A percentile compares a stretch with the other conserved stretches of the same genome.
These are phyloP conservation scores for Bettongia penicillata DNA, from an alignment of 2,113 vertebrate species.

Conservation along the genomic window DNA sequence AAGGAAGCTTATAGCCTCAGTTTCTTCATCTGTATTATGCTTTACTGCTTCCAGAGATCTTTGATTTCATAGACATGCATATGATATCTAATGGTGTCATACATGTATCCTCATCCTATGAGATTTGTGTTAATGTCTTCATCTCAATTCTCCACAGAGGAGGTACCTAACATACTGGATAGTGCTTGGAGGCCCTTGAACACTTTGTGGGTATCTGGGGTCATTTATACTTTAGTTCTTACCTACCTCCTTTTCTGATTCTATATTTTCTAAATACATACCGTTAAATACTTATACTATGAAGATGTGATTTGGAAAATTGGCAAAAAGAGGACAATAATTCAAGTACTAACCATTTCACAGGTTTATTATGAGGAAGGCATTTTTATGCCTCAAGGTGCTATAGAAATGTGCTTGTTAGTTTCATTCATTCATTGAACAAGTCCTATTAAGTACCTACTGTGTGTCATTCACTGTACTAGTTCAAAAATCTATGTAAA, in stretches of 20 bases:
- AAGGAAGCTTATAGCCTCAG: neutral
- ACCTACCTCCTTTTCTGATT: neutral
- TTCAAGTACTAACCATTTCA: too few relatives aligned
- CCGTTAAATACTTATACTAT: too few relatives aligned
- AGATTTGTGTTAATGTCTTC: neutral
- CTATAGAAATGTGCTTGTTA: too few relatives aligned
- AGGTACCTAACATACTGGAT: neutral
- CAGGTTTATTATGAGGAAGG: too few relatives aligned
- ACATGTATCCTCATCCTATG: too few relatives aligned
- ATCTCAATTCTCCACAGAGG: neutral
- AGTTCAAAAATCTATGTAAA: neutral
- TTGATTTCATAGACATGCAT: neutral
- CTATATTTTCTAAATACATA: too few relatives aligned
- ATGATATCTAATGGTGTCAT: neutral
- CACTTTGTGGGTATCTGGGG: too few relatives aligned
- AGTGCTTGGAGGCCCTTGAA: too few relatives aligned
- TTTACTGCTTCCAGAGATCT: neutral
- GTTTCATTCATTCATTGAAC: neutral
- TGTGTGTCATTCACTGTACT: neutral
- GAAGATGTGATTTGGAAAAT: too few relatives aligned
- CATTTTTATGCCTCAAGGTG: too few relatives aligned
- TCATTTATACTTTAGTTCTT: neutral
- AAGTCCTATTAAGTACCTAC: conserved; percentile 29
- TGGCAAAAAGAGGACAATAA: too few relatives aligned
- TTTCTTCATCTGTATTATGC: neutral